Percentiles rank a stretch among this genome's conserved stretches.
Evolutionary conservation across 2,113 vertebrate species (phyloP).

Genomic region (Sakesphorus luctuosus): DNA sequence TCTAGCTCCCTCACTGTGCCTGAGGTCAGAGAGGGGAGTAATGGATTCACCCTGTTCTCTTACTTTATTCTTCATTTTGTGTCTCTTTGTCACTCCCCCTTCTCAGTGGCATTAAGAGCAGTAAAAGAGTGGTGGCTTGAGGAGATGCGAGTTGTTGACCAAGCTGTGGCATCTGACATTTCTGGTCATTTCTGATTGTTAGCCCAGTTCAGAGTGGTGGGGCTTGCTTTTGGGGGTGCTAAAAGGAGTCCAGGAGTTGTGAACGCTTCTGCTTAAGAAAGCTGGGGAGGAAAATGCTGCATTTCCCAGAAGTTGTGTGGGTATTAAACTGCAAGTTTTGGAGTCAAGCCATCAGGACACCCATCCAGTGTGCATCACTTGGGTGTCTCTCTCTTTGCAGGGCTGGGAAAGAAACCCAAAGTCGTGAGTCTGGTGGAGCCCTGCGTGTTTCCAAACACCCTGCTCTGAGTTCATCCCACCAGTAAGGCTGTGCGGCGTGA

Average conservation of each 20-base stretch:
- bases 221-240: background rate
- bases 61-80: background rate
- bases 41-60: background rate
- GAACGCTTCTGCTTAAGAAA: background rate
- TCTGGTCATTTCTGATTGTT: background rate
- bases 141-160: background rate
- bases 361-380: background rate
- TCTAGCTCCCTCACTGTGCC: background rate
- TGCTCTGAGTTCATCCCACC: background rate
- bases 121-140: background rate
- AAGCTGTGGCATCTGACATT: background rate
- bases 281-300: background rate
- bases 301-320: background rate
- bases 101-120: background rate
- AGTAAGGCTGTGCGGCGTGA: background rate
- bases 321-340: constrained; percentile 14
- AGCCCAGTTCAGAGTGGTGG: background rate
- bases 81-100: background rate
- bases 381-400: background rate
- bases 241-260: background rate
- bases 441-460: background rate
- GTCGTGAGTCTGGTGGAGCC: background rate
- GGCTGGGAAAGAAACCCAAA: background rate
- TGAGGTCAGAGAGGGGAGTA: background rate
- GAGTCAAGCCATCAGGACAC: background rate